Base-by-base conservation (phyloP, 2,797 vertebrate genomes). In the Spea hammondii region DNA sequence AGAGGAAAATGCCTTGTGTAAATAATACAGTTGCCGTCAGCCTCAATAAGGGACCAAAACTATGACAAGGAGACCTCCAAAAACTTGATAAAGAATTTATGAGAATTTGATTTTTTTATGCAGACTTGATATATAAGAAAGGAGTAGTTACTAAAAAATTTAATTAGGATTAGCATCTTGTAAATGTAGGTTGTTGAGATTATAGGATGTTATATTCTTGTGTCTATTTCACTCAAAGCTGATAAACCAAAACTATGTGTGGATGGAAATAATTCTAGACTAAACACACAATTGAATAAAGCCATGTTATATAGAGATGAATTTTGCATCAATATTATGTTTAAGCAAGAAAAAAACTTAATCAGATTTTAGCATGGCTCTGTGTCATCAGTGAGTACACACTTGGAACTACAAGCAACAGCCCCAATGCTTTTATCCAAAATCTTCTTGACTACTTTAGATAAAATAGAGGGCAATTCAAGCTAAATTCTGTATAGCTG, bases 131-230 rank as follows among this genome's bases (percentile, higher is more conserved):
- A 86, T 85, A 69, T 83, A 74, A 84, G 85, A 83, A 84, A 86
- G 86, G n/a, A 71, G 86, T 87, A 73, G 72, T 88, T 89, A 89
- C 89, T 89, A 88, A 88, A 85, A 89, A 82, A 85, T 89, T 80
- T 86, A 89, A 89, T 88, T 84, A 88, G 86, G 86, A 85, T 72
- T 81, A 85, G 84, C 85, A 83, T 60, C 70, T 87, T 84, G 86
- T 82, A 72, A 65, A 85, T 83, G 85, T 83, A 84, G 84, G 85
- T 88, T 84, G 85, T 87, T 88, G 87, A 88, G 88, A 87, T 85
- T 86, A 86, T 86, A 88, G 83, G 66, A 82, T 85, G 72, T 85
- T 85, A 74, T 86, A 85, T 6, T 7, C 84, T 83, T 71, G 77
- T 66, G 44, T 83, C 85, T 86, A 70, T 78, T 82, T 83, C 77